These are phyloP conservation scores for Hemitrygon akajei DNA, from an alignment of 2,797 vertebrate genomes.

Conservation along the genomic window DNA sequence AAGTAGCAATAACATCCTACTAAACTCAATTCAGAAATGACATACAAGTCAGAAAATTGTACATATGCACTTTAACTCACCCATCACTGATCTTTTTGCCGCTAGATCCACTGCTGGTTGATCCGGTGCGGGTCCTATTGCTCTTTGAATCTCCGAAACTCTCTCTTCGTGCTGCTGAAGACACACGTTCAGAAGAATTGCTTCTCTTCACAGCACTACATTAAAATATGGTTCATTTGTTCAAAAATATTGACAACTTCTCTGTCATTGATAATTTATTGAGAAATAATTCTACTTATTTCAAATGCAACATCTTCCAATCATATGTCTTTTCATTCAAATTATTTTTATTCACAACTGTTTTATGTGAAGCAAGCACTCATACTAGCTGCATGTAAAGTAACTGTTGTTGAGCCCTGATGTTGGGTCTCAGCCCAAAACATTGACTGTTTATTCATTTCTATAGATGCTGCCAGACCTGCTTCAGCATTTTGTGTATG, in stretches of 20 bases:
- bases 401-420: not conserved
- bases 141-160: conserved; percentile 77
- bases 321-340: not conserved
- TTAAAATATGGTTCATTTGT: conserved; percentile 31
- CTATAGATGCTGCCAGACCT: too few relatives aligned
- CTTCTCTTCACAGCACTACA: conserved; percentile 85
- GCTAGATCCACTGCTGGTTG: conserved; percentile 88
- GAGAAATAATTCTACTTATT: not conserved
- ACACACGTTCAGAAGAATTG: conserved; percentile 85
- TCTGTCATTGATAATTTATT: too few relatives aligned
- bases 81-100: conserved; percentile 86
- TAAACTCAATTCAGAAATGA: not conserved
- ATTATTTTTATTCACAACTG: not conserved
- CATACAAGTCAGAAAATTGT: too few relatives aligned
- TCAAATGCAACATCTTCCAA: not conserved
- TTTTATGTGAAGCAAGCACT: not conserved
- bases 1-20: not conserved
- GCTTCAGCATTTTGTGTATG: too few relatives aligned
- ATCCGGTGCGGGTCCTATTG: conserved; percentile 80
- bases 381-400: not conserved
- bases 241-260: not conserved
- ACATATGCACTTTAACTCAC: conserved; percentile 52
- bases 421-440: too few relatives aligned
- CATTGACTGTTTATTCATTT: too few relatives aligned
- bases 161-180: conserved; percentile 76